These are phyloP conservation scores for Latrodectus elegans DNA, from an alignment of 2,888 invertebrate genomes.

Conservation along the genomic window DNA sequence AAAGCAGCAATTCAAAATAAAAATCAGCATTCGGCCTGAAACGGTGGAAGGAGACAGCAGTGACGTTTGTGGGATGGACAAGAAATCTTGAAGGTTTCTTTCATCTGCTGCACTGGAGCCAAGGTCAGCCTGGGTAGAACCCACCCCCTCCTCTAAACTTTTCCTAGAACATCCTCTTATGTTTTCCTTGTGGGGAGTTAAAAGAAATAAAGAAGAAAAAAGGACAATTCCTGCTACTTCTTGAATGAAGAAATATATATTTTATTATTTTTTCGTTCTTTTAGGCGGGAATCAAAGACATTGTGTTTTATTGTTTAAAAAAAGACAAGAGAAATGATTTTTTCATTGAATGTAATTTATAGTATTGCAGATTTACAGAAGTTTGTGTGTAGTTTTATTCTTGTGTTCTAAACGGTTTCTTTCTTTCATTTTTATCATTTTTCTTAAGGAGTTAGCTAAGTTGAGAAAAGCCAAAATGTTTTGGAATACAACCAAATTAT, in stretches of 20 bases:
- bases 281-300: neutral
- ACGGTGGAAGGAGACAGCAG: slow-evolving; percentile 26
- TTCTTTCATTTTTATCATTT: no score
- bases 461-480: no score
- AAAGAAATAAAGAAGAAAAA: neutral
- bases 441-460: no score
- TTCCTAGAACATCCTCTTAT: neutral
- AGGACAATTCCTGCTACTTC: neutral
- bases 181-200: neutral
- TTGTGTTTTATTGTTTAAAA: neutral
- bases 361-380: neutral
- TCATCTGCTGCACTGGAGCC: slow-evolving; percentile 49
- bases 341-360: neutral
- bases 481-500: no score
- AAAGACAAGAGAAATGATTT: neutral
- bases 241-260: neutral
- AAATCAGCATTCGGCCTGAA: neutral
- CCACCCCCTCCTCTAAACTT: slow-evolving; percentile 37
- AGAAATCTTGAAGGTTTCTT: slow-evolving; percentile 35
- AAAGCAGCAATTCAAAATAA: neutral
- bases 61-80: slow-evolving; percentile 44
- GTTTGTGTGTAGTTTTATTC: no score
- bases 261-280: neutral
- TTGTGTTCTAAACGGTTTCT: no score
- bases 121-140: slow-evolving; percentile 42